Base-by-base conservation (phyloP, 2,888 invertebrate species). In the Pyrrhia umbra region DNA sequence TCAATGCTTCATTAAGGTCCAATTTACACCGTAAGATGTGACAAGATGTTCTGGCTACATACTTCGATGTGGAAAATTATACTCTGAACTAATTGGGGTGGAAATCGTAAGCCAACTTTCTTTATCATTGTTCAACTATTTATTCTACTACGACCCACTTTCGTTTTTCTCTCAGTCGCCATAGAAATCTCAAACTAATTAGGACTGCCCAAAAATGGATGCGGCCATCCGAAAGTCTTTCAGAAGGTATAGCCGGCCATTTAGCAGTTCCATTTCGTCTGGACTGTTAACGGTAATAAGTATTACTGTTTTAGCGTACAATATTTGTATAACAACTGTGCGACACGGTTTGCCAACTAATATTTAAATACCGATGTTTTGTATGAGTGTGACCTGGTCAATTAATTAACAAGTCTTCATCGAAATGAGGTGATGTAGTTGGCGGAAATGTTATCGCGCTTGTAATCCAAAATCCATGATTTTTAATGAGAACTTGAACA, bases 251-350 rank as follows among this genome's bases (percentile, higher is more conserved):
- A 1, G n/a, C 34, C 34, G 34, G 34, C 13, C 16, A 57, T 55
- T 68, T 54, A 21, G 16, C 54, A 51, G 49, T 23, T 47, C 23
- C 13, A 51, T 8, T 15, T 18, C 25, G 51, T 69, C 45, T 54
- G 18, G n/a, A 49, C 30, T 9, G 40, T 40, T 56, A 68, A 75
- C 54, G 42, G 57, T 68, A 43, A 45, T 43, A 40, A 25, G 9
- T 18, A 16, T 13, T 69, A 70, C 43, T 39, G 56, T 64, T 58
- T 49, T 6, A 54, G 27, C 56, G 42, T 47, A 61, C 39, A 40
- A 45, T 67, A 64, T 77, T 75, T 81, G 54, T 18, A 68, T 52
- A 60, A 45, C 15, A 74, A 73, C 25, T 56, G 55, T 81, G 81
- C 79, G 46, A 77, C 66, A 67, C 54, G 69, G 75, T 75, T 62